phyloP scores from a whole-genome alignment of 2,113 vertebrate genomes.

The Poeciliopsis retropinna region DNA sequence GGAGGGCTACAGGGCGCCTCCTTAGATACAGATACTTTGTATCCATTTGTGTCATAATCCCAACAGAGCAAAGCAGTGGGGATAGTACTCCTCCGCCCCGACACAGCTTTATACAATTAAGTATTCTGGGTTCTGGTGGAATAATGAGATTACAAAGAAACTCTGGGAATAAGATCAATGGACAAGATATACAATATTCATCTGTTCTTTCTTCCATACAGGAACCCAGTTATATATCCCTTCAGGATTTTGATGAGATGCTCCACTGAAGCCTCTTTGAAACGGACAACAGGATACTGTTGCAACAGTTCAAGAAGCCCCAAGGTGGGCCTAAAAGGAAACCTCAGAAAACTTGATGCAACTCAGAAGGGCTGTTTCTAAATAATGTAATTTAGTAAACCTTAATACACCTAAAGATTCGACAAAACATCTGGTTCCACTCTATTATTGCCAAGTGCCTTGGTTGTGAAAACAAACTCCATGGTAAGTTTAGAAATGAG shows the following conservation, averaged over 20 bases:
- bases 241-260: slow-evolving; percentile 30
- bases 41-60: slow-evolving; percentile 73
- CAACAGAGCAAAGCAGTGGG: slow-evolving; percentile 61
- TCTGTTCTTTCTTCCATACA: slow-evolving; percentile 35
- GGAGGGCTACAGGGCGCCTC: slow-evolving; percentile 57
- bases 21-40: slow-evolving; percentile 64
- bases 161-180: slow-evolving; percentile 59
- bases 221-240: slow-evolving; percentile 42
- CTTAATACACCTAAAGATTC: not conserved
- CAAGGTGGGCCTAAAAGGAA: not conserved
- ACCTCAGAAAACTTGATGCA: not conserved
- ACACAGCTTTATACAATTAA: slow-evolving; percentile 72
- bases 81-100: slow-evolving; percentile 45
- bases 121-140: slow-evolving; percentile 42
- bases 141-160: slow-evolving; percentile 71
- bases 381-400: not conserved
- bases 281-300: slow-evolving; percentile 24
- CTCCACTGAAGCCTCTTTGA: slow-evolving; percentile 13
- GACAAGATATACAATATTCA: slow-evolving; percentile 58
- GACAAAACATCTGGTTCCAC: not conserved
- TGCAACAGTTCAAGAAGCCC: slow-evolving; percentile 2
- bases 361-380: not conserved
- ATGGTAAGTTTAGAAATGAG: slow-evolving; percentile 29
- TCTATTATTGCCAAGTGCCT: not conserved
- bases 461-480: slow-evolving; percentile 21